These are phyloP conservation scores for Antedon mediterranea DNA, from an alignment of 53 echinoderm and acorn worm genomes.

Conservation along the genomic window DNA sequence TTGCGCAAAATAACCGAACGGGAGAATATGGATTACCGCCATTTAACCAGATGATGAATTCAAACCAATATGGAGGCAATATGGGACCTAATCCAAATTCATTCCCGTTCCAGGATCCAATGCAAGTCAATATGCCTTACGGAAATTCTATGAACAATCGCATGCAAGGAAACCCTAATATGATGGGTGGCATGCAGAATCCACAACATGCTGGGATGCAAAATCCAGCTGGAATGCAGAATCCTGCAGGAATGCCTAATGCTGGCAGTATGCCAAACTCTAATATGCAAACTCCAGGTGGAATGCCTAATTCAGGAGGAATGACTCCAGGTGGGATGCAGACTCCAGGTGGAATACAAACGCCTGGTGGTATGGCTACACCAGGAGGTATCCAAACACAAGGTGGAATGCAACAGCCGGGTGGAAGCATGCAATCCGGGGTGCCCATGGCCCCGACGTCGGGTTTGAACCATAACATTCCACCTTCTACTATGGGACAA, in stretches of 20 bases:
- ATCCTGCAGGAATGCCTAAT: background rate
- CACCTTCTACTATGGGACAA: slow-evolving; percentile 38
- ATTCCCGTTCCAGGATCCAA: background rate
- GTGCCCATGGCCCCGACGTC: slow-evolving; percentile 17
- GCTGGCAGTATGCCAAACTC: background rate
- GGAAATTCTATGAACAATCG: slow-evolving; percentile 9
- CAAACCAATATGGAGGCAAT: slow-evolving; percentile 7
- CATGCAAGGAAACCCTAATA: slow-evolving; percentile 39
- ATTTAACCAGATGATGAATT: slow-evolving; percentile 15
- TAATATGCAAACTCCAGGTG: background rate
- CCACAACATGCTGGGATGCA: slow-evolving; percentile 36
- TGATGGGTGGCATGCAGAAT: slow-evolving; percentile 49
- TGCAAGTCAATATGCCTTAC: slow-evolving; percentile 8
- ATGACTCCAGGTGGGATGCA: background rate
- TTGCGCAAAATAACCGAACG: slow-evolving; percentile 5
- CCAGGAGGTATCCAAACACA: background rate
- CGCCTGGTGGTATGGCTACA: background rate
- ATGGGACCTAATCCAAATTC: slow-evolving; percentile 15
- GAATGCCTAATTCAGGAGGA: background rate
- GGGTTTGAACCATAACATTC: slow-evolving; percentile 66
- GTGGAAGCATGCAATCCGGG: slow-evolving; percentile 2
- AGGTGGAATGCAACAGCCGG: background rate
- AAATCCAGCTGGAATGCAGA: slow-evolving; percentile 35
- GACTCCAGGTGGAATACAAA: background rate
- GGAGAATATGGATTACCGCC: slow-evolving; percentile 27